phyloP scores from a whole-genome alignment of 2,888 invertebrate species.

The Drosophila macrospina region DNA sequence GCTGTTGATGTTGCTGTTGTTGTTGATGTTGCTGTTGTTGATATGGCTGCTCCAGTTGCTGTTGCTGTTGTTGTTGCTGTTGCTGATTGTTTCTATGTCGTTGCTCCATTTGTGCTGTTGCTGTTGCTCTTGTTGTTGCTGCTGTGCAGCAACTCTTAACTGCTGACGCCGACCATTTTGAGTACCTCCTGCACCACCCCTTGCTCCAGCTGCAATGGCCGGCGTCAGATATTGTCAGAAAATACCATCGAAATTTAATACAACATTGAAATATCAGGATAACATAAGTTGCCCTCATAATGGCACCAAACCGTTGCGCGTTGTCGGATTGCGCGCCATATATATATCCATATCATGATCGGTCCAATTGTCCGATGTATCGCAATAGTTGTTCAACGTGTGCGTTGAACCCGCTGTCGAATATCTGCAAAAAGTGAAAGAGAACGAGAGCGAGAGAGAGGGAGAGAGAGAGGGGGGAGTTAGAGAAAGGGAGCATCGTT shows the following conservation, averaged over 20 bases:
- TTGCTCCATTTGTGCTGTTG: slow-evolving; percentile 62
- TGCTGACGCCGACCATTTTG: slow-evolving; percentile 67
- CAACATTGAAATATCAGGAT: slow-evolving; percentile 86
- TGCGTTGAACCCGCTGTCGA: slow-evolving; percentile 92
- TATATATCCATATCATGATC: slow-evolving; percentile 98
- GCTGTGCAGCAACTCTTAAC: slow-evolving; percentile 41
- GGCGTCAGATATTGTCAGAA: slow-evolving; percentile 85
- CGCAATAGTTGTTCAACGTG: slow-evolving; percentile 93
- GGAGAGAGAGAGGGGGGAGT: neutral
- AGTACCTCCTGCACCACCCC: slow-evolving; percentile 14
- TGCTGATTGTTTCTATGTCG: slow-evolving; percentile 71
- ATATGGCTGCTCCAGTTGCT: slow-evolving; percentile 68
- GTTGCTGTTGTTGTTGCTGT: slow-evolving; percentile 57
- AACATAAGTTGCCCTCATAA: slow-evolving; percentile 87
- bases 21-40: slow-evolving; percentile 61
- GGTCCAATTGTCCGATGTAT: slow-evolving; percentile 96
- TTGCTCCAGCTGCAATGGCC: slow-evolving; percentile 46
- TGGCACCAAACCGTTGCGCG: slow-evolving; percentile 93
- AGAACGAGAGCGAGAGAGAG: neutral
- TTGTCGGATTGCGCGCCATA: slow-evolving; percentile 95
- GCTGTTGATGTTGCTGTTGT: slow-evolving; percentile 46
- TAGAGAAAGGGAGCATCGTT: slow-evolving; percentile 6
- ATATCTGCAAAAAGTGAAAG: slow-evolving; percentile 83
- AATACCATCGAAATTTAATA: slow-evolving; percentile 85
- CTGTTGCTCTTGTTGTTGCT: slow-evolving; percentile 53